Percentiles rank a stretch among this genome's conserved stretches.
These are phyloP conservation scores for Drosophila sp. DNA, from an alignment of 1,140 invertebrate genomes.

Conservation along the genomic window DNA sequence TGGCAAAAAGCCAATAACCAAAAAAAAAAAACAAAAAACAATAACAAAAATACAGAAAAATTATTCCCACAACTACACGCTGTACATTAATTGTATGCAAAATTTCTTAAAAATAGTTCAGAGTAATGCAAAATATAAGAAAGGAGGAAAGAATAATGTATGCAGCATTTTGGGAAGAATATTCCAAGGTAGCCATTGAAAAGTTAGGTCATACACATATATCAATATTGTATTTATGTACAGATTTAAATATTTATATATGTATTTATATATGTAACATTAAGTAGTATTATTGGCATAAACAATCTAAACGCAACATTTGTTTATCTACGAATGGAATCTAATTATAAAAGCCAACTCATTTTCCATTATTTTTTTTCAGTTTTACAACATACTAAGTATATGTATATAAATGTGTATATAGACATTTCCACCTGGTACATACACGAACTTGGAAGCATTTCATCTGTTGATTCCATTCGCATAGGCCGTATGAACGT, in stretches of 20 bases:
- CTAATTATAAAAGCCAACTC: conserved; percentile 67
- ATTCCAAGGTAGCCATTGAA: conserved; percentile 30
- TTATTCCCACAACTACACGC: conserved; percentile 48
- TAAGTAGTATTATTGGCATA: conserved; percentile 15
- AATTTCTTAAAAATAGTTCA: conserved; percentile 57
- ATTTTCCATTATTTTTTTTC: conserved; percentile 27
- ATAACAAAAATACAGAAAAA: conserved; percentile 10
- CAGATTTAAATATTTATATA: conserved; percentile 14
- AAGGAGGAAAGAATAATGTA: conserved; percentile 37
- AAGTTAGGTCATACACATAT: not conserved
- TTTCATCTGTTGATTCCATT: conserved; percentile 34
- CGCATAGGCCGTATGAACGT: conserved; percentile 42
- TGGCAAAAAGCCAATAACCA: conserved; percentile 56
- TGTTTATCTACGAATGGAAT: conserved; percentile 58
- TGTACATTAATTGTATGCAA: conserved; percentile 56
- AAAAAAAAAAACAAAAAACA: conserved; percentile 38
- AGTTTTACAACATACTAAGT: conserved; percentile 18
- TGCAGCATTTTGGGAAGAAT: conserved; percentile 24
- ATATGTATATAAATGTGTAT: conserved; percentile 17
- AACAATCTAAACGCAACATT: conserved; percentile 54
- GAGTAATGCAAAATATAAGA: conserved; percentile 36
- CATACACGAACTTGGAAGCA: conserved; percentile 64
- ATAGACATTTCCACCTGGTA: conserved; percentile 58
- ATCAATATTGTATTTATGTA: conserved; percentile 11
- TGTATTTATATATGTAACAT: conserved; percentile 31